A percentile compares a stretch with the other conserved stretches of the same genome.
phyloP scores from a whole-genome alignment of 2,113 vertebrate genomes.

The Paralichthys olivaceus region DNA sequence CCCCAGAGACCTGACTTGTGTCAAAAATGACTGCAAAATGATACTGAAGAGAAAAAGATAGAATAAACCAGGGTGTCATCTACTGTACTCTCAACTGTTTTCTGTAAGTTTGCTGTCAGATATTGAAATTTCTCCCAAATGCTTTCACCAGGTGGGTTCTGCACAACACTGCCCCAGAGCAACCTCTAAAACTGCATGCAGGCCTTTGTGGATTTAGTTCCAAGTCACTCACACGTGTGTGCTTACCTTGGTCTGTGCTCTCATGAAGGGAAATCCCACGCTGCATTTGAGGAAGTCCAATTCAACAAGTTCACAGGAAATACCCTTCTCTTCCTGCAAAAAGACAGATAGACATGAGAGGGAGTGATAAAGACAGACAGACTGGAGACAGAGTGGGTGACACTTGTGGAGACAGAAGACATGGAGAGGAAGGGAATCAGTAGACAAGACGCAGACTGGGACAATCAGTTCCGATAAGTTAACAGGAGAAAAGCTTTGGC shows the following conservation, averaged over 20 bases:
- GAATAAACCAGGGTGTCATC: background rate
- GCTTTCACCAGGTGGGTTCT: background rate
- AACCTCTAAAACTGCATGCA: background rate
- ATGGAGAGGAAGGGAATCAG: slow-evolving; percentile 26
- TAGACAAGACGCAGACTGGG: slow-evolving; percentile 17
- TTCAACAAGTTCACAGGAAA: slow-evolving; percentile 94
- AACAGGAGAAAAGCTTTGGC: background rate
- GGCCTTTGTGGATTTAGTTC: background rate
- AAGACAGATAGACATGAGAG: slow-evolving; percentile 63
- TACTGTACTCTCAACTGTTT: background rate
- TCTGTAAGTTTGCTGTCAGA: background rate
- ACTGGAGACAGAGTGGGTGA: slow-evolving; percentile 64
- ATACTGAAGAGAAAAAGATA: slow-evolving; percentile 81
- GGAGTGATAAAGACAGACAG: slow-evolving; percentile 59
- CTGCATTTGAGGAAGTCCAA: slow-evolving; percentile 96
- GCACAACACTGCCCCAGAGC: background rate
- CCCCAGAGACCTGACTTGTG: slow-evolving; percentile 92
- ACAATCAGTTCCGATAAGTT: slow-evolving; percentile 37
- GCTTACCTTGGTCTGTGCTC: slow-evolving; percentile 92
- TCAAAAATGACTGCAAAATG: slow-evolving; percentile 96
- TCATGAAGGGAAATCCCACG: slow-evolving; percentile 99
- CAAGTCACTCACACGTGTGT: background rate
- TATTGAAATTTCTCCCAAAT: no score
- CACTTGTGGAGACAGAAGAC: slow-evolving; percentile 32
- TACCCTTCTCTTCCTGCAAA: slow-evolving; percentile 94